Conservation (phyloP, 2,888 invertebrate species). For the Macrosoma leucophasiata region DNA sequence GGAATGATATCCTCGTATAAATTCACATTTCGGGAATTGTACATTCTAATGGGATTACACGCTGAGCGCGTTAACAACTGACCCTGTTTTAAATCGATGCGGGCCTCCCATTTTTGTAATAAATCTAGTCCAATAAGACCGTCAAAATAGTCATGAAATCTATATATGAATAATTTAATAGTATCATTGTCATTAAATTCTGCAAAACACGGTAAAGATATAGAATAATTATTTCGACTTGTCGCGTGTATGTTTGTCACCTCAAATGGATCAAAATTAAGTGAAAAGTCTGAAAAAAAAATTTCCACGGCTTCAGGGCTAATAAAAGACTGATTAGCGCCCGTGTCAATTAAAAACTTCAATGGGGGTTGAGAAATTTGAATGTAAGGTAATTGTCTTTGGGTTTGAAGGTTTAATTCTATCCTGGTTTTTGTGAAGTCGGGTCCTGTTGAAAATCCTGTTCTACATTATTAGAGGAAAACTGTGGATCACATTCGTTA, state of each 20-base stretch:
- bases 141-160: constrained; percentile 6
- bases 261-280: constrained; percentile 27
- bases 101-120: constrained; percentile 18
- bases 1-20: constrained; percentile 26
- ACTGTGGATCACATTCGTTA: constrained; percentile 3
- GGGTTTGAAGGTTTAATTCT: constrained; percentile 20
- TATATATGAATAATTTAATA: constrained; percentile 13
- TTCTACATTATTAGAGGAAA: no score
- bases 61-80: constrained; percentile 7
- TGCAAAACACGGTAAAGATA: constrained; percentile 26
- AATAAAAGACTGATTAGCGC: constrained; percentile 10
- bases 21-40: constrained; percentile 24
- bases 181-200: constrained; percentile 18
- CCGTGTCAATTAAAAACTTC: no score
- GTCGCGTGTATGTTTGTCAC: constrained; percentile 28
- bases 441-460: constrained; percentile 10
- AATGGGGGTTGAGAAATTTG: no score
- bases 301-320: constrained; percentile 11
- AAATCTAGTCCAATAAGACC: constrained; percentile 24
- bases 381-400: constrained; percentile 17
- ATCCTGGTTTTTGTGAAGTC: constrained; percentile 11
- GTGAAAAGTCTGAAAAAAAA: constrained; percentile 13
- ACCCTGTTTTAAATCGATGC: constrained; percentile 22
- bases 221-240: constrained; percentile 25
- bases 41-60: constrained; percentile 19